Conservation (phyloP, 1,140 invertebrate species). For the Latrodectus geometricus region DNA sequence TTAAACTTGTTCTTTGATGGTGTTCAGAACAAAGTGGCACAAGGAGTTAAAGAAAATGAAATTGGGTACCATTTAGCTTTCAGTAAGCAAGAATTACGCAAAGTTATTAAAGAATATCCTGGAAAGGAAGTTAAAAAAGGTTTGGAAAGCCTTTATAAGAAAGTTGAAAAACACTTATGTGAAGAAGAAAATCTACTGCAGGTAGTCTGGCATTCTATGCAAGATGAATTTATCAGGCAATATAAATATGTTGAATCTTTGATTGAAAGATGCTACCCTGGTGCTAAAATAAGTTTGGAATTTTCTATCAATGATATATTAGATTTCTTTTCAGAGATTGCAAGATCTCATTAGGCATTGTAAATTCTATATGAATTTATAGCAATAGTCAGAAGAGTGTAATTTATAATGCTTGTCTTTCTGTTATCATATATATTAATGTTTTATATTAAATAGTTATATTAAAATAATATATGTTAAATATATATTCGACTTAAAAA, state of each 20-base stretch:
- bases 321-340: constrained; percentile 97
- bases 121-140: constrained; percentile 92
- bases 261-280: constrained; percentile 96
- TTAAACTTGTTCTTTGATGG: constrained; percentile 96
- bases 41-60: constrained; percentile 96
- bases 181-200: constrained; percentile 93
- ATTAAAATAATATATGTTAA: too few species aligned
- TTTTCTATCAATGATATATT: constrained; percentile 97
- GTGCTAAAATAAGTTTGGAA: constrained; percentile 92
- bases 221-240: constrained; percentile 98
- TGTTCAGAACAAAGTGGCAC: constrained; percentile 87
- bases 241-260: constrained; percentile 94
- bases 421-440: too few species aligned
- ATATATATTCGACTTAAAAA: too few species aligned
- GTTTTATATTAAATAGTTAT: too few species aligned
- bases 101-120: constrained; percentile 96
- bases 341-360: constrained; percentile 83
- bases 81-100: constrained; percentile 95
- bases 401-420: too few species aligned
- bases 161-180: constrained; percentile 96
- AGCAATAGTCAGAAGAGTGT: too few species aligned
- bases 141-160: constrained; percentile 90
- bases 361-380: neutral
- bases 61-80: constrained; percentile 98
- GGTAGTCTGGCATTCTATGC: constrained; percentile 99